These are phyloP conservation scores for Varecia variegata DNA, from an alignment of 2,797 vertebrate genomes.

Conservation along the genomic window DNA sequence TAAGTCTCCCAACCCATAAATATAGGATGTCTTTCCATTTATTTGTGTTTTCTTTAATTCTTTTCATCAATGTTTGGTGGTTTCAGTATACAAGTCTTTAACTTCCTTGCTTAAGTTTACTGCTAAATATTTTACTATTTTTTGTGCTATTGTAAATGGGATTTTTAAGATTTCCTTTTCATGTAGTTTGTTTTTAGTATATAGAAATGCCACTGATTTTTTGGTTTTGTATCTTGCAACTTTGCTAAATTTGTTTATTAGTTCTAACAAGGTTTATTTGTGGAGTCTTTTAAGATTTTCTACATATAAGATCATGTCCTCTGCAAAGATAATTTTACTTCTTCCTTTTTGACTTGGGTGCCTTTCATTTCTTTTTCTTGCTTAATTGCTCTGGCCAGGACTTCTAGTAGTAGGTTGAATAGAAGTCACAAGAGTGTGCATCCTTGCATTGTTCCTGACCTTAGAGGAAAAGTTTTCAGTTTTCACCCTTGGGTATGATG, in stretches of 20 bases:
- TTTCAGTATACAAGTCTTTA: not conserved
- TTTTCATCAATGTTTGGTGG: not conserved
- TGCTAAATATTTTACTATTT: not conserved
- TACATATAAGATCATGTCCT: not conserved
- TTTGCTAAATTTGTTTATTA: not conserved
- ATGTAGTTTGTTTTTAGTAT: not conserved
- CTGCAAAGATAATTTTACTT: not conserved
- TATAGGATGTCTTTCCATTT: not conserved
- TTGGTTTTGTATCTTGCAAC: not conserved
- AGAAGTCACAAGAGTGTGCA: not conserved
- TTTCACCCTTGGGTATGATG: not conserved
- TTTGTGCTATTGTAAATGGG: not conserved
- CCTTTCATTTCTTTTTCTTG: not conserved
- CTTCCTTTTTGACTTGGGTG: not conserved
- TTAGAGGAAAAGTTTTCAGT: not conserved
- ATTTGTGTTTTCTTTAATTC: not conserved
- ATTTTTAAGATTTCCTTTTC: not conserved
- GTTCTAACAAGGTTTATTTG: not conserved
- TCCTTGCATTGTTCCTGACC: not conserved
- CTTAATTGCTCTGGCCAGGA: not conserved
- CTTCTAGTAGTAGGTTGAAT: not conserved
- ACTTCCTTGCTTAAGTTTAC: not conserved
- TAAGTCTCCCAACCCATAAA: not conserved
- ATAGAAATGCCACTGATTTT: not conserved
- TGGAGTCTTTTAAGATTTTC: not conserved